Evolutionary conservation across 2,113 vertebrate species (phyloP), one percentile per base, ranked within the genome.

Genomic region (Microtus richardsoni): DNA sequence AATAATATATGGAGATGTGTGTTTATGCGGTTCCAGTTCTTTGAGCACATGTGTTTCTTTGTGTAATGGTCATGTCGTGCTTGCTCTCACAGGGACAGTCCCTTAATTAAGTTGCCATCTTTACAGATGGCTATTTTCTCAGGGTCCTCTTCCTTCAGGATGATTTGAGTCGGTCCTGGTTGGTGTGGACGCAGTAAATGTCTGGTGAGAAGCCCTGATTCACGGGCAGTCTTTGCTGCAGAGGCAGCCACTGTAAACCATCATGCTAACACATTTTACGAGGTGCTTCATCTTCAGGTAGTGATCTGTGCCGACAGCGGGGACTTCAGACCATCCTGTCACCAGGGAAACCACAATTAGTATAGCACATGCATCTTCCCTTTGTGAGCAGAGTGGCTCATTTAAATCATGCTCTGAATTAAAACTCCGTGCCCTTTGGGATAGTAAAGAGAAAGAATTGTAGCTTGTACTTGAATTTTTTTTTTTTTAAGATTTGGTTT

Each of bases 281-380:
- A 93, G 86, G 54, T 41, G 68, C n/a, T 93, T 66, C 49, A 1
- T 92, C 86, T 93, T 80, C 68, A 91, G 91, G 84, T 24, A 88
- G 60, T 0, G 0, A 22, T 89, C 87, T 74, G 26, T n/a, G 1
- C n/a, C 24, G 66, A 33, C 36, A 22, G 24, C 47, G 1, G 0
- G 58, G 54, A 71, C 71, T 80, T 60, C 7, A 16, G 77, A 58
- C 44, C 44, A 26, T 21, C 33, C n/a, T 73, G n/a, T 91, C 91
- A 85, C 92, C 80, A 80, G 77, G 91, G 95, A 95, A 93, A 94
- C 93, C 6, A 8, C 86, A 62, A n/a, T 94, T 73, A 89, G n/a
- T n/a, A 36, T 60, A 16, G 19, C 7, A 21, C 74, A 28, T 58
- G 16, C 21, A n/a, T 49, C 87, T 88, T 74, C 88, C 89, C 80